These are phyloP conservation scores for Saguinus imperator DNA, from an alignment of 2,113 vertebrate genomes.

Conservation along the genomic window DNA sequence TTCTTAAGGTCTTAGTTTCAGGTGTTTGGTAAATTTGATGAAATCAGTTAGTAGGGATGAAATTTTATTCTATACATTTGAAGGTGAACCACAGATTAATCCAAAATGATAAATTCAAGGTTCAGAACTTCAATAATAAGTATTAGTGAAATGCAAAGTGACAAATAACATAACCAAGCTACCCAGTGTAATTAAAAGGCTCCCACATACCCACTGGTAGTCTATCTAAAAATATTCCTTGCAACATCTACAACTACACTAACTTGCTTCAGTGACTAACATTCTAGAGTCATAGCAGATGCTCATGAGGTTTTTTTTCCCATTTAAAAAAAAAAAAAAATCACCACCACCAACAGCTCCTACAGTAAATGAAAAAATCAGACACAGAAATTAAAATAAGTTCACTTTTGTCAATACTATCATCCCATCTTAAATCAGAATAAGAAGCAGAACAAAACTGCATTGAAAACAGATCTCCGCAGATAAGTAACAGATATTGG, in stretches of 20 bases:
- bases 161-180: slow-evolving; percentile 19
- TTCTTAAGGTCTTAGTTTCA: slow-evolving; percentile 31
- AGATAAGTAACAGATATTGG: not conserved
- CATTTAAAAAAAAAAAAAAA: slow-evolving; percentile 29
- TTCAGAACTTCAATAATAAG: slow-evolving; percentile 56
- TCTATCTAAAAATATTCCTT: slow-evolving; percentile 17
- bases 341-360: slow-evolving; percentile 3
- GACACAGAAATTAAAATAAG: slow-evolving; percentile 33
- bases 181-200: not conserved
- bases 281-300: not conserved
- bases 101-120: slow-evolving; percentile 44
- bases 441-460: not conserved
- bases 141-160: slow-evolving; percentile 45
- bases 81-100: slow-evolving; percentile 2
- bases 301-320: not conserved
- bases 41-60: not conserved
- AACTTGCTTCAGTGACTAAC: slow-evolving; percentile 51
- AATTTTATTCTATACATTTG: slow-evolving; percentile 22
- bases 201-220: not conserved
- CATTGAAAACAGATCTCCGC: not conserved
- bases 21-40: not conserved
- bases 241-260: slow-evolving; percentile 7
- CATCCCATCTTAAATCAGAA: slow-evolving; percentile 2
- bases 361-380: slow-evolving; percentile 5
- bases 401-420: not conserved